phyloP scores from a whole-genome alignment of 2,888 invertebrate genomes.

The Andrena dorsata region DNA sequence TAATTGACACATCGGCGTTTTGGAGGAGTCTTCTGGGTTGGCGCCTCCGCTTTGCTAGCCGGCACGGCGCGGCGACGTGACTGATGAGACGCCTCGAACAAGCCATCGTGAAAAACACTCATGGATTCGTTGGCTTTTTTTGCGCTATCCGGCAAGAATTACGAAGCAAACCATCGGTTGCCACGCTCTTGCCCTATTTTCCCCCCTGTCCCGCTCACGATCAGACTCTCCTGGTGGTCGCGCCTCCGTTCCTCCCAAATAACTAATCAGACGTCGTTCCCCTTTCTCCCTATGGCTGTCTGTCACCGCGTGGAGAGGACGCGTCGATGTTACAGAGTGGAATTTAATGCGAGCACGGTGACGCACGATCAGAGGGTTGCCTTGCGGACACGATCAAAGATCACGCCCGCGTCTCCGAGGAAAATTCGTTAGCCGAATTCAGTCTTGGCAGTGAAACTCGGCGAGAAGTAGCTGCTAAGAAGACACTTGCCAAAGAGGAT shows the following conservation, averaged over 20 bases:
- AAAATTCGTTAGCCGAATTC: conserved; percentile 27
- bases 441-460: conserved; percentile 15
- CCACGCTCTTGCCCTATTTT: neutral
- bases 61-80: conserved; percentile 77
- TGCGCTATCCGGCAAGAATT: conserved; percentile 75
- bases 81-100: conserved; percentile 83
- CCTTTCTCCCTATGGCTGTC: conserved; percentile 35
- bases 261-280: conserved; percentile 77
- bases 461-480: conserved; percentile 43
- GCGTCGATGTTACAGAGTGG: conserved; percentile 83
- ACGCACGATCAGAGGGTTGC: conserved; percentile 60
- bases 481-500: conserved; percentile 35
- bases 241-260: conserved; percentile 69
- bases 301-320: conserved; percentile 63
- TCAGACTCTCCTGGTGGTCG: too few relatives aligned
- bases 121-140: conserved; percentile 76
- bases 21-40: conserved; percentile 71
- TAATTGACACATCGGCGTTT: conserved; percentile 85
- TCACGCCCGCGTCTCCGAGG: conserved; percentile 37
- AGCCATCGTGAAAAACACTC: conserved; percentile 80
- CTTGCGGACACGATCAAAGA: conserved; percentile 25
- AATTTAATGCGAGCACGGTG: conserved; percentile 82
- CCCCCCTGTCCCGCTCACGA: neutral
- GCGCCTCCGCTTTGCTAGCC: conserved; percentile 78
- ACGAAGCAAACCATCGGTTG: conserved; percentile 65